Base-by-base conservation (phyloP, 2,888 invertebrate species). In the Drosophila cognata region DNA sequence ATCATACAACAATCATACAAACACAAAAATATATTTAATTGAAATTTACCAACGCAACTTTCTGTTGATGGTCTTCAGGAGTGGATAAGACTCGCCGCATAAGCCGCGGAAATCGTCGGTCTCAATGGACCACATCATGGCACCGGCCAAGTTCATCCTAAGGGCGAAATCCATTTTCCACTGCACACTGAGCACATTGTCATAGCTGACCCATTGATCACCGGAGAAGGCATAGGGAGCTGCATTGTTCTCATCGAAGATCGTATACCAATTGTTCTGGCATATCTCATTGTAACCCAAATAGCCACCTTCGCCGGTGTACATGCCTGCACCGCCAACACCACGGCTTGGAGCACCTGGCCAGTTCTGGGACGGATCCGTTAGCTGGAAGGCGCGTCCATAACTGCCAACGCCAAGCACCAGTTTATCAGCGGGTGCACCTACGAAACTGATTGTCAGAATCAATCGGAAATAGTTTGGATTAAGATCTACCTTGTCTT, bases 101-200 rank as follows among this genome's bases (percentile, higher is more conserved):
- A 94, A 95, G n/a, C 98, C 98, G 50, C 97, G 95, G 94, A 98
- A 98, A 91, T 98, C 98, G 79, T 98, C 98, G 91, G 97, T 98
- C 93, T 98, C 98, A 82, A 98, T 96, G 0, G 98, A 97, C 92
- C 92, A 93, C 64, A 92, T 81, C 93, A 93, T 93, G 81, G 91
- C 81, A 90, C 98, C 98, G 84, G 97, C 98, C 18, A 98, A 94
- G 64, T 95, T 95, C 81, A 96, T 96, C 70, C 96, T 95, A 48
- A 95, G 96, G 0, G 97, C 97, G 88, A 97, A 98, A 84, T 96
- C 95, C 0, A 97, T 96, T 94, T 98, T 98, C 91, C 95, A 95
- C 89, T 94, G 94, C 0, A 97, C 97, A 59, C 97, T 97, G 28
- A 95, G 95, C 66, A 96, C 95, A 89, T 98, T 98, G 90, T 98